Evolutionary conservation across 2,888 invertebrate genomes (phyloP).

Genomic region (Bimastos eiseni): DNA sequence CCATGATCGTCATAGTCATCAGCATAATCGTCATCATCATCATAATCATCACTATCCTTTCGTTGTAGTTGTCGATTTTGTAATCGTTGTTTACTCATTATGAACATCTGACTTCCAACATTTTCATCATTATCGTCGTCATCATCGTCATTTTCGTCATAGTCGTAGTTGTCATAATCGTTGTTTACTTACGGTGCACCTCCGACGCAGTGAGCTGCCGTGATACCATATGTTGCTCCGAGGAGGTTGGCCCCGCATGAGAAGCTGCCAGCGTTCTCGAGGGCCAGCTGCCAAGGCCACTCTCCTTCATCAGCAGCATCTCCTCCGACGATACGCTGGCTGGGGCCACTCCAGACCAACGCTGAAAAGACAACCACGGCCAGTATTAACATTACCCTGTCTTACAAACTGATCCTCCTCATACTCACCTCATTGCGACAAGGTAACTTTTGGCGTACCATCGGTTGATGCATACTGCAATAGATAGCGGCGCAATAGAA

Average conservation of each 20-base stretch:
- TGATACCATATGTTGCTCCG: conserved; percentile 29
- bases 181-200: conserved; percentile 21
- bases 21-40: too few species aligned
- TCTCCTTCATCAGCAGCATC: conserved; percentile 31
- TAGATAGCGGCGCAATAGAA: too few species aligned
- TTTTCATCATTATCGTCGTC: not conserved
- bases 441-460: too few species aligned
- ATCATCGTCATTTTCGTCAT: not conserved
- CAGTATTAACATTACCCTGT: not conserved
- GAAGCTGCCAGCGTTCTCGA: conserved; percentile 10
- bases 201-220: conserved; percentile 40
- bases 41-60: too few species aligned
- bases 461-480: too few species aligned
- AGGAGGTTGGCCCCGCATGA: conserved; percentile 35
- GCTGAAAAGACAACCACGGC: not conserved
- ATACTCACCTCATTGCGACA: too few species aligned
- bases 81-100: too few species aligned
- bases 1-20: too few species aligned
- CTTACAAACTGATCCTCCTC: too few species aligned
- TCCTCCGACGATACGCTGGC: conserved; percentile 35
- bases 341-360: not conserved
- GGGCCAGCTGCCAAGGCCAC: conserved; percentile 41
- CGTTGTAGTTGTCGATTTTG: too few species aligned
- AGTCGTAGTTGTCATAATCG: not conserved
- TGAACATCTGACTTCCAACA: too few species aligned